Evolutionary conservation across 1,140 invertebrate genomes (phyloP).

Genomic region (Ruditapes philippinarum): DNA sequence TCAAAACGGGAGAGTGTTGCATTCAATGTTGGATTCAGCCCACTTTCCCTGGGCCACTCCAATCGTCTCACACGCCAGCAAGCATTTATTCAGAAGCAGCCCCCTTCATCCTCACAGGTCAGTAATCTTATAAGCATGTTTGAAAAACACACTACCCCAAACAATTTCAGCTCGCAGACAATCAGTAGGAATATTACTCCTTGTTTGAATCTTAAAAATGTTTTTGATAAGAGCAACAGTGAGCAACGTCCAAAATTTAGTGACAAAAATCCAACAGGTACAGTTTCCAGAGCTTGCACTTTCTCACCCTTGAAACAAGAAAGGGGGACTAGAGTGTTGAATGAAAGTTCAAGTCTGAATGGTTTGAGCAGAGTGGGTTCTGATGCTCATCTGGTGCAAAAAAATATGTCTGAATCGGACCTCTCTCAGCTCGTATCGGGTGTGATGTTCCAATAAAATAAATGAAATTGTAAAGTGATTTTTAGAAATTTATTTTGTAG

Average conservation of each 20-base stretch:
- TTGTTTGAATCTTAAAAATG: neutral
- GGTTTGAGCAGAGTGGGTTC: neutral
- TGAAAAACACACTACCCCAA: conserved; percentile 30
- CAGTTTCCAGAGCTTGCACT: neutral
- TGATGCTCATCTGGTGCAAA: neutral
- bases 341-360: neutral
- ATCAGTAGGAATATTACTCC: neutral
- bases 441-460: no score
- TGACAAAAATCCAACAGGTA: neutral
- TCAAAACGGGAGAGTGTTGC: conserved; percentile 56
- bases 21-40: conserved; percentile 54
- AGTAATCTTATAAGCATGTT: conserved; percentile 54
- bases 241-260: neutral
- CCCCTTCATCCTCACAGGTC: conserved; percentile 40
- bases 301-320: neutral
- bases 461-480: no score
- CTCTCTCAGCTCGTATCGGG: neutral
- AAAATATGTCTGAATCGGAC: neutral
- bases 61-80: conserved; percentile 57
- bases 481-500: no score
- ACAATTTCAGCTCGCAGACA: neutral
- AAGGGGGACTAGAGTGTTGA: neutral
- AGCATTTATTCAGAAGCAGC: conserved; percentile 65
- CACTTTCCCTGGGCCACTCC: conserved; percentile 44
- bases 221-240: neutral